Conservation (phyloP, 2,113 vertebrate genomes). For the Cheilinus undulatus region DNA sequence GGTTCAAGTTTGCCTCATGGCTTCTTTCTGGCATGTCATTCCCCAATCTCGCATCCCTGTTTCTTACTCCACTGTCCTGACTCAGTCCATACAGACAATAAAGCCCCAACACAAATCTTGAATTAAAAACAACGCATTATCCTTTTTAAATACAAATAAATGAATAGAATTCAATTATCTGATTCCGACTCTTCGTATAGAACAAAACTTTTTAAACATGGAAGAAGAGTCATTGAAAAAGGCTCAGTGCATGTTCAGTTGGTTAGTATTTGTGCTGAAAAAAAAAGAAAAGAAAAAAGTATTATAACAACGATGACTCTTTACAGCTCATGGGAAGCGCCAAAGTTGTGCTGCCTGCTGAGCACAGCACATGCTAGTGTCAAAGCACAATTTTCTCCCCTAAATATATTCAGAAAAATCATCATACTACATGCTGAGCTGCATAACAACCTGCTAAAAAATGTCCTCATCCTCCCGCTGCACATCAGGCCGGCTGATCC, state of each 20-base stretch:
- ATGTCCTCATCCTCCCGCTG: constrained; percentile 5
- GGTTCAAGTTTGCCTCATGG: no score
- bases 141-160: no score
- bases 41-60: no score
- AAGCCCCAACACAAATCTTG: no score
- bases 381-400: not conserved
- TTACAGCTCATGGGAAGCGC: not conserved
- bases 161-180: not conserved
- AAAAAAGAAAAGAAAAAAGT: not conserved
- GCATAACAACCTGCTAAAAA: constrained; percentile 16
- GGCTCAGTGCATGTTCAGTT: not conserved
- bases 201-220: not conserved
- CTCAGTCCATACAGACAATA: no score
- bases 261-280: not conserved
- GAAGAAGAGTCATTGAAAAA: not conserved
- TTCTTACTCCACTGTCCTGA: no score
- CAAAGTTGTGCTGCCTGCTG: not conserved
- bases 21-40: no score
- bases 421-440: not conserved
- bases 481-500: constrained; percentile 9
- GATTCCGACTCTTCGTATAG: not conserved
- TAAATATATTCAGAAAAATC: not conserved
- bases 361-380: not conserved
- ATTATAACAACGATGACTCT: not conserved
- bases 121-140: no score